Conservation (phyloP, 2,113 vertebrate genomes). For the Ardeotis arabs region DNA sequence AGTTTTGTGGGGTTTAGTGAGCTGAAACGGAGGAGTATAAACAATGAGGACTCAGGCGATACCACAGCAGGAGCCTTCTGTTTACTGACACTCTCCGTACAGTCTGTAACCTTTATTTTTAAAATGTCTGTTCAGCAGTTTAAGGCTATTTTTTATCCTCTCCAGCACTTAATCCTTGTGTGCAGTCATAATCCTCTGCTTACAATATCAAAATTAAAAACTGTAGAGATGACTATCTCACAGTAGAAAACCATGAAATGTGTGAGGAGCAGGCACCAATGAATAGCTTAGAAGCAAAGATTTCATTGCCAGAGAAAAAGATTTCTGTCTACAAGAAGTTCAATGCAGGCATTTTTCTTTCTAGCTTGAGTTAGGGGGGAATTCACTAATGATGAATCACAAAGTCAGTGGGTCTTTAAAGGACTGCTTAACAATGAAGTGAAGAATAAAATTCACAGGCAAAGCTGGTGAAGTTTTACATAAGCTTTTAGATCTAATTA, state of each 20-base stretch:
- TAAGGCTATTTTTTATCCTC: not conserved
- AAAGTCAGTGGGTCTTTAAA: not conserved
- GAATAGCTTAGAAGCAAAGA: not conserved
- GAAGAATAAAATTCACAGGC: not conserved
- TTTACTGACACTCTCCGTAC: not conserved
- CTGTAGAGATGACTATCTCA: not conserved
- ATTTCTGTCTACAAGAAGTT: not conserved
- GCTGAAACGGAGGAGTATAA: not conserved
- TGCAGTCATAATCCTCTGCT: not conserved
- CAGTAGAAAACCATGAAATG: not conserved
- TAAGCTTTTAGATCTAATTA: slow-evolving; percentile 13
- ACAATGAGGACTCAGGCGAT: not conserved
- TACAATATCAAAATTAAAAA: not conserved
- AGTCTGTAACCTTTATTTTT: not conserved
- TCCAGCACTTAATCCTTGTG: not conserved
- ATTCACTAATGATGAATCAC: not conserved
- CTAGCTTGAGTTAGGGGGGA: not conserved
- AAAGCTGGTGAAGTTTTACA: not conserved
- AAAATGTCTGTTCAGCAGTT: not conserved
- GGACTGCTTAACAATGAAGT: not conserved
- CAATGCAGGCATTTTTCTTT: not conserved
- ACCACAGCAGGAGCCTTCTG: not conserved
- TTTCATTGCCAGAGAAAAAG: not conserved
- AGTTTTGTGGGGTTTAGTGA: not conserved
- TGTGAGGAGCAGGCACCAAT: not conserved